Evolutionary conservation across 2,888 invertebrate species (phyloP), one percentile per base, ranked within the genome.

Genomic region (Phyllotreta cruciferae): DNA sequence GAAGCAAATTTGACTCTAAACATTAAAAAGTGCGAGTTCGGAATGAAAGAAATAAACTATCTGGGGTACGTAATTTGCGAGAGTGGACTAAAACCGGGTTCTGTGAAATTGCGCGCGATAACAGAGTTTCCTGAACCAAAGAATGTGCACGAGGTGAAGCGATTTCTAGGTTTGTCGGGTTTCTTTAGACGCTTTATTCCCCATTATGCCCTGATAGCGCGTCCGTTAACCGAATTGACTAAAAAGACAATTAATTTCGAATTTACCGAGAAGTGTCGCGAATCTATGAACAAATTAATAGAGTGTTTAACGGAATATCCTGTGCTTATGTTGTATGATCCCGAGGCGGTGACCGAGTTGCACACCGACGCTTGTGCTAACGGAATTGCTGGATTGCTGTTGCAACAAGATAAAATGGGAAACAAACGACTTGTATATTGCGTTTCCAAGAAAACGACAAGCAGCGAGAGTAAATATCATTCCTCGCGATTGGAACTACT

Each of bases 1-100:
- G 58, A 71, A 1, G 72, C 75, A 0, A 71, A 72, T 13, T 56
- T 78, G 3, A 76, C 75, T 0, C 45, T 79, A 3, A 79, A 79
- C 52, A 44, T 77, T 1, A 58, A 64, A 0, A 79, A 77, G 60
- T 77, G 77, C 63, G 44, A 60, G 4, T 78, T 79, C 49, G 69
- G 75, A 4, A 42, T 63, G 41, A 60, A 52, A 4, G 49, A 64
- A 49, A 44, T 69, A 9, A 38, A 68, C 7, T 66, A 60, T 56
- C 50, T 68, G 34, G 70, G 68, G 14, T 68, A 62, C 45, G 34
- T 44, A 45, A 44, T 66, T 37, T 38, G 53, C 14, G 52, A 52
- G 49, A 41, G 58, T 39, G 68, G 64, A 39, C 34, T 69, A 24
- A 24, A 24, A 24, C 66, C 68, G 9, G 64, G 68, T 11, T 8